Evolutionary conservation across 2,113 vertebrate species (phyloP), one percentile per base, ranked within the genome.

Genomic region (Chionodraco myersi): DNA sequence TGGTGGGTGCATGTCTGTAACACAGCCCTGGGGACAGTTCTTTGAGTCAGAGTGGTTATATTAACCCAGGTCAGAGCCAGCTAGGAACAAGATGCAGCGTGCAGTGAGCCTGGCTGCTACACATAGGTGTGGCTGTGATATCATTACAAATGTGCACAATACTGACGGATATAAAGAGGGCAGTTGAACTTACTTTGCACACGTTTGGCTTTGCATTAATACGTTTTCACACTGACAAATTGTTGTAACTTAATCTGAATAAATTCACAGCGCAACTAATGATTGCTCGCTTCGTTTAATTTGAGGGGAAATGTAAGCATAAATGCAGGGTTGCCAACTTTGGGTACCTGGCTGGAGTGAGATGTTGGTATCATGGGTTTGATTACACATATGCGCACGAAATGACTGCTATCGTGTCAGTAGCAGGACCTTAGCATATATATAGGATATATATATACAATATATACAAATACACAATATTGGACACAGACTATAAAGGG

Each of bases 1-100:
- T 48, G 95, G 86, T 21, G 93, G 75, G 74, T 93, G 94, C 96
- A 96, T 96, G 82, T 91, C 91, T 93, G 75, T 66, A 52, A 53
- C 9, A 53, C 56, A 80, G 66, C 75, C 79, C 72, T 89, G 49
- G 5, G 57, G 53, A 44, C n/a, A 36, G 26, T 2, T 30, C n/a
- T 3, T 56, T 26, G 47, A 54, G 9, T 7, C 18, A 64, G 12
- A 51, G 59, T 34, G 16, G n/a, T 14, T 34, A 26, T 18, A 0
- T 30, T 10, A 45, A 15, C 13, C 70, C 26, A 11, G 16, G 13
- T 72, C 14, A 11, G 10, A 52, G 18, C 14, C 23, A 51, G 60
- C 26, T 52, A 21, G 1, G 13, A 9, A 11, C 44, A 44, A 30
- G 12, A 52, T 13, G 14, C 26, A 45, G 34, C 34, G 44, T n/a